phyloP scores from a whole-genome alignment of 2,113 vertebrate genomes.

The Antigone vipio region DNA sequence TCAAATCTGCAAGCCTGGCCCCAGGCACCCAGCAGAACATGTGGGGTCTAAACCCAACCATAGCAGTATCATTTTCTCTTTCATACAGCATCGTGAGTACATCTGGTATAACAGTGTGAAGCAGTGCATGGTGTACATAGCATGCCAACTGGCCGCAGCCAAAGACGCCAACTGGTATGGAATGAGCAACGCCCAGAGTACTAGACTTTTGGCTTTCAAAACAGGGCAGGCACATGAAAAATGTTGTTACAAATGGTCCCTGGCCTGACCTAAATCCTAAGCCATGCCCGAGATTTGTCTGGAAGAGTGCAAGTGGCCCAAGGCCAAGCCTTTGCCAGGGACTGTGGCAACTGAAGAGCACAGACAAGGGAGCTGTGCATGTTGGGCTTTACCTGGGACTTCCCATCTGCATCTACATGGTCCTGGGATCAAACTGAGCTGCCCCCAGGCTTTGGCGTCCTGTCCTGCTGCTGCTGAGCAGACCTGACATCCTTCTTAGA shows the following conservation, averaged over 20 bases:
- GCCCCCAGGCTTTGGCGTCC: neutral
- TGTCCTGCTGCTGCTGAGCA: neutral
- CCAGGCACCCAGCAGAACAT: neutral
- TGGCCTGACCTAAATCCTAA: conserved; percentile 2
- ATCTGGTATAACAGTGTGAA: neutral
- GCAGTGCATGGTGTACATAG: fast-evolving
- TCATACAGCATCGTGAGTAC: fast-evolving
- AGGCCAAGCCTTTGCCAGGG: neutral
- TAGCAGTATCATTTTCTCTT: neutral
- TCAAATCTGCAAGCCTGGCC: neutral
- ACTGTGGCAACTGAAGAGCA: neutral
- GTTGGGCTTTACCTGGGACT: neutral
- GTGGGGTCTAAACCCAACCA: neutral
- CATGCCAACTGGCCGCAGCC: fast-evolving
- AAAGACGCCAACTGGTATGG: fast-evolving
- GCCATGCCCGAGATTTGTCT: neutral
- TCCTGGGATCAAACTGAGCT: neutral
- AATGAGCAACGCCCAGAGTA: neutral
- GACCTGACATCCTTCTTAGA: neutral
- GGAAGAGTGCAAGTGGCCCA: neutral
- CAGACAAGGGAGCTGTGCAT: fast-evolving
- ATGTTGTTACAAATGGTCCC: neutral
- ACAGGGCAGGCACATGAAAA: neutral
- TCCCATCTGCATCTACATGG: neutral
- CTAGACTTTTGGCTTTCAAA: neutral